Conservation (phyloP, 2,113 vertebrate genomes). For the Sinocyclocheilus anshuiensis region DNA sequence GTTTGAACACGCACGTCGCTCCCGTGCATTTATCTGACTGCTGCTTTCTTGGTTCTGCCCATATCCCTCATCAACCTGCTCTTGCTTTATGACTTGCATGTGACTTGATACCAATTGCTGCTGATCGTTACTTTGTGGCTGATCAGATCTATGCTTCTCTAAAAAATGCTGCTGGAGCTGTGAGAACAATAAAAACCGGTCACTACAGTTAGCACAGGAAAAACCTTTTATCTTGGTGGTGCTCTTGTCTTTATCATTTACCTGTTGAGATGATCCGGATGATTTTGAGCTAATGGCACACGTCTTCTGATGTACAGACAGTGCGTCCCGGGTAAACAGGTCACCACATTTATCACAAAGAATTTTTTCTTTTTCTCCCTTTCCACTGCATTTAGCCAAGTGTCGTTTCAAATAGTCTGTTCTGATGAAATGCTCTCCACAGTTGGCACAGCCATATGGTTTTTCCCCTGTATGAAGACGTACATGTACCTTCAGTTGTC, state of each 20-base stretch:
- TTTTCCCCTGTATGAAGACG: conserved; percentile 77
- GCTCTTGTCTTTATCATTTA: conserved; percentile 19
- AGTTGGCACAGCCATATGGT: conserved; percentile 71
- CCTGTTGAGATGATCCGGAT: conserved; percentile 39
- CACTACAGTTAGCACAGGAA: conserved; percentile 75
- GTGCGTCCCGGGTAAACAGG: conserved; percentile 57
- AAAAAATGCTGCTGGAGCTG: conserved; percentile 79
- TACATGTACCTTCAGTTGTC: conserved; percentile 64
- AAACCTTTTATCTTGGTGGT: conserved; percentile 64
- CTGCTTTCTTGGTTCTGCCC: conserved; percentile 37
- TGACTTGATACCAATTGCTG: conserved; percentile 66
- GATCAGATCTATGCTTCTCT: conserved; percentile 68
- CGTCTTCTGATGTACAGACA: conserved; percentile 61
- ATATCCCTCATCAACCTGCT: conserved; percentile 62
- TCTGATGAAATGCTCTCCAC: conserved; percentile 74
- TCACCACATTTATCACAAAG: conserved; percentile 71
- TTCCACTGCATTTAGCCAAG: conserved; percentile 64
- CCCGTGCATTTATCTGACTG: conserved; percentile 33
- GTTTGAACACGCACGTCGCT: conserved; percentile 32
- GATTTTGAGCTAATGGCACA: conserved; percentile 50
- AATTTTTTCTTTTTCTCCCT: conserved; percentile 15
- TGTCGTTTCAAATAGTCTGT: conserved; percentile 76
- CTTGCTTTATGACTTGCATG: conserved; percentile 64
- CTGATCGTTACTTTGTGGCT: conserved; percentile 43
- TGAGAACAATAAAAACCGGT: conserved; percentile 75